phyloP scores from a whole-genome alignment of 2,797 vertebrate species.

The Steatocranus sp. region DNA sequence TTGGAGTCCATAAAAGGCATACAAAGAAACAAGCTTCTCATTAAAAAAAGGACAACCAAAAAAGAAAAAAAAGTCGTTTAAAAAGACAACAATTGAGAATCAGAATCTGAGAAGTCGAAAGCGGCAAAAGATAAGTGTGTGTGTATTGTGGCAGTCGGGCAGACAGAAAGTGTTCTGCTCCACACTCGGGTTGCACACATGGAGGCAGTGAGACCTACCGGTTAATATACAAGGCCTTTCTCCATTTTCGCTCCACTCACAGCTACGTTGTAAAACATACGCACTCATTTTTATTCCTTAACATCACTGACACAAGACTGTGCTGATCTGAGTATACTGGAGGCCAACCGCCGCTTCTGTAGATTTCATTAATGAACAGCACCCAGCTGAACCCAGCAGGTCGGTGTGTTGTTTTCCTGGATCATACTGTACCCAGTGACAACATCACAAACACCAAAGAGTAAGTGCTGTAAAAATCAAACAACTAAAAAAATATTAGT shows the following conservation, averaged over 20 bases:
- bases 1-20: constrained; percentile 72
- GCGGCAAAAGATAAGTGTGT: constrained; percentile 32
- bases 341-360: constrained; percentile 9
- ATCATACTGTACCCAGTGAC: constrained; percentile 3
- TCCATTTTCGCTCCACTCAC: constrained; percentile 14
- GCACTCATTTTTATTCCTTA: neutral
- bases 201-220: constrained; percentile 62
- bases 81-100: constrained; percentile 30
- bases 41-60: constrained; percentile 50
- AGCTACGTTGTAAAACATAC: constrained; percentile 21
- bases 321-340: constrained; percentile 14
- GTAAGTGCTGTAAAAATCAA: constrained; percentile 60
- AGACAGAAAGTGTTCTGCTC: constrained; percentile 54
- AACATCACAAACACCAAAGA: constrained; percentile 20
- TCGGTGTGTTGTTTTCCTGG: constrained; percentile 10
- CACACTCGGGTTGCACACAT: constrained; percentile 48
- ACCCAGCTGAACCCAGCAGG: constrained; percentile 10
- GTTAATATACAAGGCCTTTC: constrained; percentile 44
- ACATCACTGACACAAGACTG: constrained; percentile 18
- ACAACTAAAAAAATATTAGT: constrained; percentile 12
- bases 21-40: constrained; percentile 60
- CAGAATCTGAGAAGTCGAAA: constrained; percentile 42
- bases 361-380: constrained; percentile 1
- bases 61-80: constrained; percentile 33
- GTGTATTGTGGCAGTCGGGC: constrained; percentile 42